Conservation (phyloP, 2,797 vertebrate species). For the Sebastes melanostomus region DNA sequence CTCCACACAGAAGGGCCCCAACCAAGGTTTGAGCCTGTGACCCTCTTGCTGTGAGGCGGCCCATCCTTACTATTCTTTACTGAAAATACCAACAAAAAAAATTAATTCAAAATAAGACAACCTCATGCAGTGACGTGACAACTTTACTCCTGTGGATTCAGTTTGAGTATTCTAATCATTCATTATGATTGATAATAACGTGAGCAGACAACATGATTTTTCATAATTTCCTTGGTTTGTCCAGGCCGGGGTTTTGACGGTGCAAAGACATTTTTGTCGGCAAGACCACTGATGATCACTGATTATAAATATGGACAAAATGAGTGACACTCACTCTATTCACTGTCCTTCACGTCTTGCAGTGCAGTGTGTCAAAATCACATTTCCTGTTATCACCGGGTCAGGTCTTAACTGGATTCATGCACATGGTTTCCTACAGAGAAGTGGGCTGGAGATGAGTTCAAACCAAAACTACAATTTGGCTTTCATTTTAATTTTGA, state of each 20-base stretch:
- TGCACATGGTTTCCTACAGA: not conserved
- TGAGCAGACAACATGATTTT: not conserved
- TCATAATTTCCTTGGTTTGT: not conserved
- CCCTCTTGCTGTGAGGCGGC: too few species aligned
- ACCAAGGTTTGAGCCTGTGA: too few species aligned
- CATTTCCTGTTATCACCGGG: slow-evolving; percentile 54
- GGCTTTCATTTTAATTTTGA: not conserved
- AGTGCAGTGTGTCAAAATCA: slow-evolving; percentile 55
- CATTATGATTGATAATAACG: not conserved
- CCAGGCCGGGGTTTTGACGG: not conserved
- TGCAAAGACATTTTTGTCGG: not conserved
- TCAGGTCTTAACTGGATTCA: slow-evolving; percentile 39
- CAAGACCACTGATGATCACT: not conserved
- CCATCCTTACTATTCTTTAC: not conserved
- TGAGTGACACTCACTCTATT: not conserved
- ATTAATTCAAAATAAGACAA: not conserved
- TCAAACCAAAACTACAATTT: not conserved
- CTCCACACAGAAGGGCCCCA: too few species aligned
- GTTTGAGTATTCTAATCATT: not conserved
- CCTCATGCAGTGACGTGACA: not conserved
- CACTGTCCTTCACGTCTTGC: slow-evolving; percentile 26
- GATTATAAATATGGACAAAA: slow-evolving; percentile 13
- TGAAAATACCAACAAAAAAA: not conserved
- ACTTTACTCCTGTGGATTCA: not conserved
- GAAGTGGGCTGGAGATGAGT: not conserved